phyloP scores from a whole-genome alignment of 2,888 invertebrate species.

The Macaria notata region DNA sequence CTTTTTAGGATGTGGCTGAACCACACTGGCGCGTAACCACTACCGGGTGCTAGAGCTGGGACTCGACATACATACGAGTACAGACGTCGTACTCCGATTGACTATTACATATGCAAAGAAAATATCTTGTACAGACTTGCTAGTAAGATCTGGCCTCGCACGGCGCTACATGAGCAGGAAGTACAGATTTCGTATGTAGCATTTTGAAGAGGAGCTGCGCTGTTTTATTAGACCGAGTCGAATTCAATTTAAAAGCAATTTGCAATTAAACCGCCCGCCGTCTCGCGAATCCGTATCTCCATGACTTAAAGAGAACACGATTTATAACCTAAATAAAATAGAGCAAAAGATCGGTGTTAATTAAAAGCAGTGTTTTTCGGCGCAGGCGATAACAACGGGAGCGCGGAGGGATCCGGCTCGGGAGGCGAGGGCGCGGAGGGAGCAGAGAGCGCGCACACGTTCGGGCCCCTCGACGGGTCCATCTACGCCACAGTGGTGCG shows the following conservation, averaged over 20 bases:
- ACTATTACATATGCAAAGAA: conserved; percentile 7
- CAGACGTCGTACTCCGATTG: too few relatives aligned
- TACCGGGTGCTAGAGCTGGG: conserved; percentile 33
- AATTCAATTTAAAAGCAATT: conserved; percentile 66
- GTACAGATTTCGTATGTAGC: conserved; percentile 25
- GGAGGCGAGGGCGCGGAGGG: conserved; percentile 73
- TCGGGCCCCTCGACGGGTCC: conserved; percentile 94
- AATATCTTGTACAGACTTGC: conserved; percentile 7
- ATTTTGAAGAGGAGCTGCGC: conserved; percentile 33
- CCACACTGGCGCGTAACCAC: conserved; percentile 45
- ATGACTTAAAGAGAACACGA: not conserved
- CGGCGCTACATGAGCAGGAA: conserved; percentile 37
- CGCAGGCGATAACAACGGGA: conserved; percentile 83
- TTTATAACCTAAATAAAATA: too few relatives aligned
- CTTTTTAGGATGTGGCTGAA: conserved; percentile 66
- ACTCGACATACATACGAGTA: too few relatives aligned
- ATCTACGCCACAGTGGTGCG: conserved; percentile 90
- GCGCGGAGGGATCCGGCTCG: conserved; percentile 72
- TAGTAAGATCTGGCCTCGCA: conserved; percentile 41
- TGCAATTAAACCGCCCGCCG: conserved; percentile 57
- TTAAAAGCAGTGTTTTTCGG: conserved; percentile 32
- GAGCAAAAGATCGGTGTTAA: not conserved
- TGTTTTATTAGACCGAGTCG: conserved; percentile 61
- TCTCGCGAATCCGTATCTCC: conserved; percentile 47
- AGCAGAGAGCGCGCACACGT: conserved; percentile 84